phyloP scores from a whole-genome alignment of 2,113 vertebrate genomes.

The Vidua chalybeata region DNA sequence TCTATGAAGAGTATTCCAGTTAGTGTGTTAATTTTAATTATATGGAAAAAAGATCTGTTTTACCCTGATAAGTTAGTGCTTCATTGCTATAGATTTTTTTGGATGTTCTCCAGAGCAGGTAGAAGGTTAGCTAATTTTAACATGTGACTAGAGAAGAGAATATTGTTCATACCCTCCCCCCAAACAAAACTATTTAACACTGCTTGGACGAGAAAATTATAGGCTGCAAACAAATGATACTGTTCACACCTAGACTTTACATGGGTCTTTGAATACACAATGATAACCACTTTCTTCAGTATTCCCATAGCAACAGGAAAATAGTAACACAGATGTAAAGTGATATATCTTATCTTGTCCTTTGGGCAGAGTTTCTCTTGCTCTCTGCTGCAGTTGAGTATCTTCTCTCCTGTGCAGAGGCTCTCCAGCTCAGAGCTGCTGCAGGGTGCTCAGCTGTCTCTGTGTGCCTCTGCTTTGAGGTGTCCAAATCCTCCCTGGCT shows the following conservation, averaged over 20 bases:
- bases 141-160: constrained; percentile 8
- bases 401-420: background rate
- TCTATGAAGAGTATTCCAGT: constrained; percentile 12
- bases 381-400: background rate
- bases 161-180: background rate
- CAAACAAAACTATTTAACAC: constrained; percentile 31
- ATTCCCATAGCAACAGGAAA: constrained; percentile 67
- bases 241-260: constrained; percentile 60
- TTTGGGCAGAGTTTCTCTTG: background rate
- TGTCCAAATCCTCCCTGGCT: background rate
- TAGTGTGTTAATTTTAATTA: constrained; percentile 44
- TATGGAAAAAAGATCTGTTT: constrained; percentile 27
- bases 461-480: fast-evolving
- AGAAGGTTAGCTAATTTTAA: constrained; percentile 50
- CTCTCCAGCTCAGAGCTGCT: background rate
- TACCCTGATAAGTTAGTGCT: constrained; percentile 29
- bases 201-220: constrained; percentile 55
- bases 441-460: background rate
- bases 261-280: constrained; percentile 30
- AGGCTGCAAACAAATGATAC: constrained; percentile 32
- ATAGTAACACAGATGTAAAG: constrained; percentile 21
- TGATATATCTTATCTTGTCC: background rate
- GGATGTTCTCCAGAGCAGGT: constrained; percentile 42
- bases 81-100: constrained; percentile 12
- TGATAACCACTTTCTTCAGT: background rate